Evolutionary conservation across 2,113 vertebrate species (phyloP).

Genomic region (Thinocorus orbignyianus): DNA sequence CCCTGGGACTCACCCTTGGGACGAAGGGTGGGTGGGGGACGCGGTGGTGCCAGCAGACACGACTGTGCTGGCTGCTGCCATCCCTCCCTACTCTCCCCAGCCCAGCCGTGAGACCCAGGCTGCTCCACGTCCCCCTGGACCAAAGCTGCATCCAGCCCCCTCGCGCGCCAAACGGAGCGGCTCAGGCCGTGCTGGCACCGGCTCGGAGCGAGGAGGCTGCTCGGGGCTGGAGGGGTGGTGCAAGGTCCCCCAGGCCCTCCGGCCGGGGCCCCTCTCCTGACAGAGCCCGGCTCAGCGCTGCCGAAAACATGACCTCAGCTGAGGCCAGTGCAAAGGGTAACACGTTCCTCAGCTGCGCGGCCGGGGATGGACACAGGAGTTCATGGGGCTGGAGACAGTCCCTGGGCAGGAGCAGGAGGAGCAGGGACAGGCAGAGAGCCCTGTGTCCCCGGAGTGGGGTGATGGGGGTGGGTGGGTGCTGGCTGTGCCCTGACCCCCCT

Average conservation of each 20-base stretch:
- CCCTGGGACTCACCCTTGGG: not conserved
- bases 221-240: conserved; percentile 20
- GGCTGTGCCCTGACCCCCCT: not conserved
- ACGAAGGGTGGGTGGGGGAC: not conserved
- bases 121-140: not conserved
- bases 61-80: not conserved
- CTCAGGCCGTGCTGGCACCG: not conserved
- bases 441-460: rapidly evolving
- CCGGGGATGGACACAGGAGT: not conserved
- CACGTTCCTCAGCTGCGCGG: not conserved
- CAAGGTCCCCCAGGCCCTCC: not conserved
- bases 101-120: rapidly evolving
- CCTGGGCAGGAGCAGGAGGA: not conserved
- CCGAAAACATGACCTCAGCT: conserved; percentile 51
- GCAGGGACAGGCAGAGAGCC: not conserved
- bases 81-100: not conserved
- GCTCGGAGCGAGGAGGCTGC: not conserved
- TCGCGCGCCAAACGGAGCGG: not conserved
- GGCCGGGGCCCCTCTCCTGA: conserved; percentile 15
- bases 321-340: conserved; percentile 57
- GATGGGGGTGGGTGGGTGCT: rapidly evolving
- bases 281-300: not conserved
- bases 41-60: not conserved
- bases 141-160: not conserved
- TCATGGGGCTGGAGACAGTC: not conserved